These are phyloP conservation scores for Epinotia demarniana DNA, from an alignment of 2,888 invertebrate genomes.

Conservation along the genomic window DNA sequence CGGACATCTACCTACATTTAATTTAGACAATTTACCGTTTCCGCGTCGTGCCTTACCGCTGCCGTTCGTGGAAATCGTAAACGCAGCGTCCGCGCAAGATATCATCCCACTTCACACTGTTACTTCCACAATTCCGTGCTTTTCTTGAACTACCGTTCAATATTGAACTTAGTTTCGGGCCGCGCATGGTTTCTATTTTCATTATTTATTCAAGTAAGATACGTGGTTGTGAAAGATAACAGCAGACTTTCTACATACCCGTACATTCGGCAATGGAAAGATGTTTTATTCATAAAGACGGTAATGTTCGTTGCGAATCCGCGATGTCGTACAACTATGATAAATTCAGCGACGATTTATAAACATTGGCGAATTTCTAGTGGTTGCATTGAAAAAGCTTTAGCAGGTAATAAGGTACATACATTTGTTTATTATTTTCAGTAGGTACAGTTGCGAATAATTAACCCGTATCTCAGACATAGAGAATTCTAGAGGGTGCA, in stretches of 20 bases:
- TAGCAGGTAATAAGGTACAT: background rate
- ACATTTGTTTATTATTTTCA: too few relatives aligned
- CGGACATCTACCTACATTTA: constrained; percentile 68
- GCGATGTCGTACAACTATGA: constrained; percentile 43
- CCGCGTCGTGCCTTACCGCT: constrained; percentile 61
- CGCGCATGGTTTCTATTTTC: background rate
- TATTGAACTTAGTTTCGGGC: background rate
- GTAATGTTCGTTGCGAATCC: constrained; percentile 52
- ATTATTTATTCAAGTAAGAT: background rate
- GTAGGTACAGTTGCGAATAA: background rate
- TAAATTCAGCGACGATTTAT: constrained; percentile 39
- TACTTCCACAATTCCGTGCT: background rate
- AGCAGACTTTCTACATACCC: constrained; percentile 61
- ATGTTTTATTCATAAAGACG: constrained; percentile 66
- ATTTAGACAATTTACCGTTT: constrained; percentile 76
- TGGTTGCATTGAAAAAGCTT: constrained; percentile 8
- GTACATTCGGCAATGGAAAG: constrained; percentile 53
- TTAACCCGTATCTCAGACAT: background rate
- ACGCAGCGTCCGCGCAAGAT: constrained; percentile 61
- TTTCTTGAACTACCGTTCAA: background rate
- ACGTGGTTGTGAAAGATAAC: constrained; percentile 5
- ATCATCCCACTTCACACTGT: constrained; percentile 55
- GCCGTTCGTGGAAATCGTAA: constrained; percentile 74
- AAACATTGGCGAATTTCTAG: constrained; percentile 9
- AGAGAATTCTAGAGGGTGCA: background rate